phyloP scores from a whole-genome alignment of 2,113 vertebrate genomes.

The Gambusia holbrooki region DNA sequence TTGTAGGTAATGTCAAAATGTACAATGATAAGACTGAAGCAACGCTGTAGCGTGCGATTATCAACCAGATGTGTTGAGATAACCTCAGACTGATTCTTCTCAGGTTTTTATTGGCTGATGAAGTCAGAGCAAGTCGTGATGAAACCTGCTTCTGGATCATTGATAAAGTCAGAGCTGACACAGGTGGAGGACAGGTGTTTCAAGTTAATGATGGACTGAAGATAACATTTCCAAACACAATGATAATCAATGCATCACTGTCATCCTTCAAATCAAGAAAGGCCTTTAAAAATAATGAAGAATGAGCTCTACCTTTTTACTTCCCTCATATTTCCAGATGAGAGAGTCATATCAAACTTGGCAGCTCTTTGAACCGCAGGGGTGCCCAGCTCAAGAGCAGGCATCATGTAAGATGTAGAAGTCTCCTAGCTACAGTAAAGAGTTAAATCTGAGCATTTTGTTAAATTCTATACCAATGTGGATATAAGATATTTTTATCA shows the following conservation, averaged over 20 bases:
- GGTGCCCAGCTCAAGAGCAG: no score
- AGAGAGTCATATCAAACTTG: background rate
- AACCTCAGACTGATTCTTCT: background rate
- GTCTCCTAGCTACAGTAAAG: no score
- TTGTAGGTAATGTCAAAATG: background rate
- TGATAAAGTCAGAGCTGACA: slow-evolving; percentile 1
- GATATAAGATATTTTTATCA: no score
- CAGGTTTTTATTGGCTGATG: background rate
- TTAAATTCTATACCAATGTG: no score
- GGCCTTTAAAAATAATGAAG: background rate
- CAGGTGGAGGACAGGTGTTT: background rate
- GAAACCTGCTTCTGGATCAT: background rate
- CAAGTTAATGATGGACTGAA: background rate
- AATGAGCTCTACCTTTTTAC: background rate
- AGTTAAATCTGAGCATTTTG: no score
- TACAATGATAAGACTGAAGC: background rate
- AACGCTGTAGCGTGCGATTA: no score
- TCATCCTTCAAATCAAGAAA: background rate
- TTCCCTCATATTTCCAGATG: background rate
- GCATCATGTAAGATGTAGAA: no score
- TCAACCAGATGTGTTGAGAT: background rate
- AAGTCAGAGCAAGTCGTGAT: background rate
- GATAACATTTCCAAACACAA: background rate
- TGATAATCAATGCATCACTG: background rate
- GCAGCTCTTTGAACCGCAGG: background rate